These are phyloP conservation scores for Polyodon spathula DNA, from an alignment of 2,113 vertebrate genomes.

Conservation along the genomic window DNA sequence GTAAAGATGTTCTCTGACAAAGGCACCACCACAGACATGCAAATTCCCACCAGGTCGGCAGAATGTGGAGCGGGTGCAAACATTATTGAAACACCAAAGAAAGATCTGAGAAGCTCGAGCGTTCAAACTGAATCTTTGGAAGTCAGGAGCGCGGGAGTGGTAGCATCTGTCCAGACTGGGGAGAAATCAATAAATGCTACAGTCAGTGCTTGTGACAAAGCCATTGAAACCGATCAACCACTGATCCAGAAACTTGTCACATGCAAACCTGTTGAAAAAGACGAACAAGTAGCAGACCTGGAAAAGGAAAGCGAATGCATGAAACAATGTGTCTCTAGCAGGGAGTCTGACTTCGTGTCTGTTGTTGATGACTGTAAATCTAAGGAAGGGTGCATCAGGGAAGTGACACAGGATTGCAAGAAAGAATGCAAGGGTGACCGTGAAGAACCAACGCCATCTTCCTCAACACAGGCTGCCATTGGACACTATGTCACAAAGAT, in stretches of 20 bases:
- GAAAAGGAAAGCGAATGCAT: not conserved
- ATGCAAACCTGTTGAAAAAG: constrained; percentile 27
- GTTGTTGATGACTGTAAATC: constrained; percentile 13
- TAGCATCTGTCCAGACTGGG: not conserved
- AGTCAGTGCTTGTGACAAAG: constrained; percentile 19
- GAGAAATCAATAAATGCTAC: constrained; percentile 21
- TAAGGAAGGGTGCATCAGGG: not conserved
- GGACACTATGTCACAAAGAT: constrained; percentile 87
- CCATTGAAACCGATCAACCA: constrained; percentile 25
- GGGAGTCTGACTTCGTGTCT: not conserved
- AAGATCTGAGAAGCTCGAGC: constrained; percentile 20
- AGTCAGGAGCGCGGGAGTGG: constrained; percentile 19
- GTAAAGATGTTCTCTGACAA: constrained; percentile 40
- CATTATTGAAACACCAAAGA: constrained; percentile 13
- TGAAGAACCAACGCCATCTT: constrained; percentile 37
- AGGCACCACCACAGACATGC: constrained; percentile 42
- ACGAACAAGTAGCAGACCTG: constrained; percentile 28
- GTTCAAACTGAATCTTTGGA: constrained; percentile 27
- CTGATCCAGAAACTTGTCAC: not conserved
- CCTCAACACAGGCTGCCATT: constrained; percentile 65
- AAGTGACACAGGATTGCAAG: not conserved
- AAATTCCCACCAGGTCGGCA: constrained; percentile 23
- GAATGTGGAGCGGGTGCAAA: not conserved
- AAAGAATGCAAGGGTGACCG: constrained; percentile 7
- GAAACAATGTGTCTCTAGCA: not conserved